phyloP scores from a whole-genome alignment of 2,888 invertebrate species.

The Falcaria lacertinaria region DNA sequence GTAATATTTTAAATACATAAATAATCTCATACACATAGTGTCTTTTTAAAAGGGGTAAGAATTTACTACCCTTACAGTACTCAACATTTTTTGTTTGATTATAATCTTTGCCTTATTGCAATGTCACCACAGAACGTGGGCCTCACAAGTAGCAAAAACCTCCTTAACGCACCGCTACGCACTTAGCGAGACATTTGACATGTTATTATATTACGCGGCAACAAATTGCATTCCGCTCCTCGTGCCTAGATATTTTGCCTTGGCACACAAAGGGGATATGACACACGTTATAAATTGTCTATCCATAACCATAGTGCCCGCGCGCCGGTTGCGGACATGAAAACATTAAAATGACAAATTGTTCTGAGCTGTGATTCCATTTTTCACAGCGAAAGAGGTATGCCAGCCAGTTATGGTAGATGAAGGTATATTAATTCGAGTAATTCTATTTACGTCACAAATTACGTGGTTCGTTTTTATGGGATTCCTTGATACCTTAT shows the following conservation, averaged over 20 bases:
- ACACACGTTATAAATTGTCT: slow-evolving; percentile 55
- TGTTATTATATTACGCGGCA: slow-evolving; percentile 27
- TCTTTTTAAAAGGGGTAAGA: no score
- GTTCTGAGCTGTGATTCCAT: slow-evolving; percentile 59
- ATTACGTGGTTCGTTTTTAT: neutral
- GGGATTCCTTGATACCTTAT: neutral
- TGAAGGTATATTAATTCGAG: slow-evolving; percentile 44
- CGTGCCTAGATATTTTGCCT: slow-evolving; percentile 39
- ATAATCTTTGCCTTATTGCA: no score
- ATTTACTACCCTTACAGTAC: no score
- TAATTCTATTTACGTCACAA: slow-evolving; percentile 38
- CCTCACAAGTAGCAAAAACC: neutral
- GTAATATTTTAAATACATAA: no score
- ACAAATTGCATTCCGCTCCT: slow-evolving; percentile 51
- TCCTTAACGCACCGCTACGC: slow-evolving; percentile 6
- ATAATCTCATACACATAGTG: no score
- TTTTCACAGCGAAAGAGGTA: slow-evolving; percentile 57
- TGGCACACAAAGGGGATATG: slow-evolving; percentile 46
- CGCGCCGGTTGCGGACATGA: slow-evolving; percentile 46
- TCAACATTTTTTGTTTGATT: no score
- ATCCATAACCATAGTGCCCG: slow-evolving; percentile 51
- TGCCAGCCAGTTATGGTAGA: slow-evolving; percentile 25
- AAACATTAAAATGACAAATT: slow-evolving; percentile 71
- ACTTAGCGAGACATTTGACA: slow-evolving; percentile 30
- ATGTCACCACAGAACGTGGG: no score